Conservation (phyloP, 2,113 vertebrate species). For the Oreotrochilus melanogaster region DNA sequence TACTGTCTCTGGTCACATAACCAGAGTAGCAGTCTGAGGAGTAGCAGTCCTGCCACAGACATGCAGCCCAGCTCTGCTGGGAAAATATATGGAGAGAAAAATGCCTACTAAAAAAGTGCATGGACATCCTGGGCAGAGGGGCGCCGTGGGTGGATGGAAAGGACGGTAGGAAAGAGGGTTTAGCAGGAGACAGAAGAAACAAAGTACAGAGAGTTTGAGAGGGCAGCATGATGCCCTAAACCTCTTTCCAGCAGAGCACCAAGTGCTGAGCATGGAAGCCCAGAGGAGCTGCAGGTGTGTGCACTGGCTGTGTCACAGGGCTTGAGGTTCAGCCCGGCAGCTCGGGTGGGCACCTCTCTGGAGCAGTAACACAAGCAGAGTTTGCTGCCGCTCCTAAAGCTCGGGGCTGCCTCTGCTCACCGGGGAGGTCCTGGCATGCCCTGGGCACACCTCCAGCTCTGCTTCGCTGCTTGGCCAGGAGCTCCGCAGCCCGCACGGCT, state of each 20-base stretch:
- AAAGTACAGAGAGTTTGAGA: background rate
- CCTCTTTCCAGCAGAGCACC: background rate
- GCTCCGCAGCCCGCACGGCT: background rate
- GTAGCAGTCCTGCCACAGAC: background rate
- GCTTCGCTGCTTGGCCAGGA: background rate
- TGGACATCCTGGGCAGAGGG: background rate
- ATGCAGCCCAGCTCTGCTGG: background rate
- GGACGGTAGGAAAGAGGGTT: background rate
- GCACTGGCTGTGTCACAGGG: background rate
- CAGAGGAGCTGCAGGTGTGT: background rate
- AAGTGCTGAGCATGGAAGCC: background rate
- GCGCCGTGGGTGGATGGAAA: background rate
- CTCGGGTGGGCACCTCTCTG: accelerated
- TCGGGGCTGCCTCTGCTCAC: background rate
- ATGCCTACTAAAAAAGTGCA: background rate
- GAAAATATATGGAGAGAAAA: background rate
- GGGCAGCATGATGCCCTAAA: background rate
- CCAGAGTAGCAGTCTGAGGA: background rate
- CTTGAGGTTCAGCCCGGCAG: background rate
- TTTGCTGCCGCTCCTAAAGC: background rate
- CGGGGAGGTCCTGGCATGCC: background rate
- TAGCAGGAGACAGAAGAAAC: background rate
- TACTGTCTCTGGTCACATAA: background rate
- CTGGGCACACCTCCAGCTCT: background rate
- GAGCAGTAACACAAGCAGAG: background rate